Evolutionary conservation across 2,113 vertebrate genomes (phyloP).

Genomic region (Apodemus sylvaticus): DNA sequence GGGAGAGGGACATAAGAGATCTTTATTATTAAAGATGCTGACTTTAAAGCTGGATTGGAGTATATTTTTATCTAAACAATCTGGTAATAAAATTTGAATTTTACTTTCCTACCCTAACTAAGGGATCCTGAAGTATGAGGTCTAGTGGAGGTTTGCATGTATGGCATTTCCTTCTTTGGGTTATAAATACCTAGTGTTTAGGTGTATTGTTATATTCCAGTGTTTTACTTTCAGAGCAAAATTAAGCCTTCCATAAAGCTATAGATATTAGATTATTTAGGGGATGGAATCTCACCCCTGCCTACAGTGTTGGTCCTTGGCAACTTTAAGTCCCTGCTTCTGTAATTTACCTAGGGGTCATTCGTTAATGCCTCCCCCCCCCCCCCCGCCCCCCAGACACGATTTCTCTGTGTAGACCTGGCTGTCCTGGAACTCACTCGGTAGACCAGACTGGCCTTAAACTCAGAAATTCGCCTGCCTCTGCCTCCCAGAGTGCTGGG

Average conservation of each 20-base stretch:
- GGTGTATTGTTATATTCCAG: neutral
- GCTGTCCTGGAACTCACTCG: too few species aligned
- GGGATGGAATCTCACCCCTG: neutral
- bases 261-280: neutral
- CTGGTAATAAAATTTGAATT: neutral
- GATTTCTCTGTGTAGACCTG: too few species aligned
- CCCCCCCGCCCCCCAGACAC: too few species aligned
- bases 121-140: too few species aligned
- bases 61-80: slow-evolving; percentile 62
- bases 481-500: too few species aligned
- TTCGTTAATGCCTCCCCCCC: too few species aligned
- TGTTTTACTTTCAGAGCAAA: neutral
- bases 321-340: neutral
- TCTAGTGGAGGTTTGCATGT: neutral
- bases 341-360: neutral
- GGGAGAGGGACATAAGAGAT: neutral
- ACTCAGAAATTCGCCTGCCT: too few species aligned
- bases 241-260: neutral
- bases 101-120: neutral
- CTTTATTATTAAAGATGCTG: slow-evolving; percentile 71
- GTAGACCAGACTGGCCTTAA: too few species aligned
- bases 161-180: neutral
- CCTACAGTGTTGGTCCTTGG: neutral
- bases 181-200: neutral
- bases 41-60: slow-evolving; percentile 67